These are phyloP conservation scores for Vesta saturnalis DNA, from an alignment of 2,888 invertebrate species.

Conservation along the genomic window DNA sequence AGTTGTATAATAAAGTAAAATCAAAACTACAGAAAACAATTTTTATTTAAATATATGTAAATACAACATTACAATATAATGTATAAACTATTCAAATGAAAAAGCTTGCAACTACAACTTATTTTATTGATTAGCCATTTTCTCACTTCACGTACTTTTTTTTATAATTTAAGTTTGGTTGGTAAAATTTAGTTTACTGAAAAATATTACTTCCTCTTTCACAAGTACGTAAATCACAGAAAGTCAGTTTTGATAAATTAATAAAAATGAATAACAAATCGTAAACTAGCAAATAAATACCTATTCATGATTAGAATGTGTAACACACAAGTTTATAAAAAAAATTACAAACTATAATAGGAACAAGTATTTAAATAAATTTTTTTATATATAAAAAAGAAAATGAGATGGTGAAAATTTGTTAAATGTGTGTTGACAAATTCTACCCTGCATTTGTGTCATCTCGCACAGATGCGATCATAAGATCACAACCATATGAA, in stretches of 20 bases:
- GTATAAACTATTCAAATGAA: conserved; percentile 23
- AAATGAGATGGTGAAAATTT: neutral
- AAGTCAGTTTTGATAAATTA: conserved; percentile 14
- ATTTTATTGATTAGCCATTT: conserved; percentile 10
- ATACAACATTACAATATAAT: conserved; percentile 31
- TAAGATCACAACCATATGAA: conserved; percentile 11
- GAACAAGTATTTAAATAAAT: conserved; percentile 9
- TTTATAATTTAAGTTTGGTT: neutral
- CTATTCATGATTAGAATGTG: neutral
- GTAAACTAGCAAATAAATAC: conserved; percentile 2
- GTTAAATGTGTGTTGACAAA: neutral
- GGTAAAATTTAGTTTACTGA: neutral
- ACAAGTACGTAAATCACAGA: conserved; percentile 31
- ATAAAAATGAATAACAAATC: conserved; percentile 9
- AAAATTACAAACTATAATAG: neutral
- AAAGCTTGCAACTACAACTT: conserved; percentile 18
- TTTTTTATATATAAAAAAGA: neutral
- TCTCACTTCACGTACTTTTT: conserved; percentile 32
- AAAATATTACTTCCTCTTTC: neutral
- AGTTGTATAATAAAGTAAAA: no score
- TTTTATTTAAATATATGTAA: conserved; percentile 34
- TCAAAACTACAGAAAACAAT: conserved; percentile 16
- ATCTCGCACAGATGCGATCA: neutral
- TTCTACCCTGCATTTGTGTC: conserved; percentile 7
- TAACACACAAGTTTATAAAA: neutral